phyloP scores from a whole-genome alignment of 2,797 vertebrate species.

The Tangara arthus region DNA sequence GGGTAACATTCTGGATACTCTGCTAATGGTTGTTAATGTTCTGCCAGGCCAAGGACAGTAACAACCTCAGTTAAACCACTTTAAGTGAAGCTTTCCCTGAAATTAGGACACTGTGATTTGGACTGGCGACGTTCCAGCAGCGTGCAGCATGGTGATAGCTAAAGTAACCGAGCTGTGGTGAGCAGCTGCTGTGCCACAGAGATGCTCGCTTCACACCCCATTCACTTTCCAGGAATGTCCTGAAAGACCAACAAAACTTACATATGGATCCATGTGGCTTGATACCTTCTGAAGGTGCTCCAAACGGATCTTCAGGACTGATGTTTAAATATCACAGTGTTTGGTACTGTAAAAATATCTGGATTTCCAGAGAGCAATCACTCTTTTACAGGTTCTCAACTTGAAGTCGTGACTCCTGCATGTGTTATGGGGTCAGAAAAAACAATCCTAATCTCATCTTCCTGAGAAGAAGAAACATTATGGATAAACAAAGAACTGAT shows the following conservation, averaged over 20 bases:
- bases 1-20: background rate
- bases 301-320: background rate
- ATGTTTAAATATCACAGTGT: background rate
- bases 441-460: background rate
- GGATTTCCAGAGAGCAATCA: background rate
- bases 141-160: background rate
- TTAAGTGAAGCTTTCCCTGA: background rate
- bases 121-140: background rate
- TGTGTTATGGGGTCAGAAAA: background rate
- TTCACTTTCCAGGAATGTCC: background rate
- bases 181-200: background rate
- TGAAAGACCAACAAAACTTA: background rate
- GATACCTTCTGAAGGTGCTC: background rate
- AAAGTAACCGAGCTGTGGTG: background rate
- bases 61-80: background rate
- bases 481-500: background rate
- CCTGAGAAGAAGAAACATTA: background rate
- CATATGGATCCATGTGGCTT: rapidly evolving
- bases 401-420: background rate
- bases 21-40: background rate
- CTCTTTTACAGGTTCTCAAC: background rate
- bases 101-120: background rate
- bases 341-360: background rate
- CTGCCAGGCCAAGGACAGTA: background rate
- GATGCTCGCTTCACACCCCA: background rate